These are phyloP conservation scores for Glaucopsyche alexis DNA, from an alignment of 2,888 invertebrate species.

Conservation along the genomic window DNA sequence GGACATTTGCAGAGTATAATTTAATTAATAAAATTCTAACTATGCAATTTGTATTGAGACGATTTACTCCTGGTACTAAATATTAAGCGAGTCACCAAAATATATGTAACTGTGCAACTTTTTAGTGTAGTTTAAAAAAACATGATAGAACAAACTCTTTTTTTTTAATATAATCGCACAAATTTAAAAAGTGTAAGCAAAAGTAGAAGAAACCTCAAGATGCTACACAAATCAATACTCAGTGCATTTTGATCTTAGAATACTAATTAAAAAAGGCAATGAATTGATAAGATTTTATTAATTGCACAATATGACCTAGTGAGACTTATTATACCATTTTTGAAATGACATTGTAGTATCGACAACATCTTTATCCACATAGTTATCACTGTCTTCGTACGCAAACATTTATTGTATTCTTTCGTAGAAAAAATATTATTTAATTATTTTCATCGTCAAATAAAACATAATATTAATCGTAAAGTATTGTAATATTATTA, in stretches of 20 bases:
- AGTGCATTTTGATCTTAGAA: background rate
- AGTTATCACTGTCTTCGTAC: no score
- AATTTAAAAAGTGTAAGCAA: background rate
- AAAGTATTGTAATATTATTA: constrained; percentile 3
- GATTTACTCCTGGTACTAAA: background rate
- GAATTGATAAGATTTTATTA: background rate
- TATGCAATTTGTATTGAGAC: background rate
- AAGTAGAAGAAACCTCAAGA: background rate
- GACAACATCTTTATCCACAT: no score
- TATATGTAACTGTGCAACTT: constrained; percentile 21
- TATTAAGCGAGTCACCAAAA: background rate
- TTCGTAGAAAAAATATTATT: no score
- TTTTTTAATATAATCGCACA: background rate
- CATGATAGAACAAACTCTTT: background rate
- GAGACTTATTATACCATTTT: no score
- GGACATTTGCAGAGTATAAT: background rate
- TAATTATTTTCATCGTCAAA: no score
- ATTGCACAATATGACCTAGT: background rate
- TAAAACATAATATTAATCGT: no score
- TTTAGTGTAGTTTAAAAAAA: background rate
- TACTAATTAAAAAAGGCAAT: background rate
- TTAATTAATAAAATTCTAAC: background rate
- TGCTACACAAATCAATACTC: background rate
- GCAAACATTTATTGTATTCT: no score
- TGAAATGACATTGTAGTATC: no score